A percentile compares a stretch with the other conserved stretches of the same genome.
Evolutionary conservation across 2,888 invertebrate species (phyloP).

Genomic region (Cheilosia soror): DNA sequence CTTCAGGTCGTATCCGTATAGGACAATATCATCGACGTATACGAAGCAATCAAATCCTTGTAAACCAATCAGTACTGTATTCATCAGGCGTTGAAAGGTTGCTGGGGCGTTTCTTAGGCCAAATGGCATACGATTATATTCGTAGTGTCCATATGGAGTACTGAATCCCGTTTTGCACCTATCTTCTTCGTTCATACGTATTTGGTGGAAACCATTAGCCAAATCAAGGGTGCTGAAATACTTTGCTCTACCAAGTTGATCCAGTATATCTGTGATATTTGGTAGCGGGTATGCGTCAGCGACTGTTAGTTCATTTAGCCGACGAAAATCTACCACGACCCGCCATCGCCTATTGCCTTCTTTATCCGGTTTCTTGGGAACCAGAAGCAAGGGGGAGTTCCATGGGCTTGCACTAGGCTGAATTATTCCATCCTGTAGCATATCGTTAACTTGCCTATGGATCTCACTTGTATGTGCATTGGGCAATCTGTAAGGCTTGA

Average conservation of each 20-base stretch:
- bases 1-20: slow-evolving; percentile 35
- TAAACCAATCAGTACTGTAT: slow-evolving; percentile 43
- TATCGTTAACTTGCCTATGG: slow-evolving; percentile 35
- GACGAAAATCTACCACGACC: slow-evolving; percentile 22
- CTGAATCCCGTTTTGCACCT: slow-evolving; percentile 38
- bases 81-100: slow-evolving; percentile 63
- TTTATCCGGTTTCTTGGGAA: slow-evolving; percentile 29
- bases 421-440: slow-evolving; percentile 25
- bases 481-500: slow-evolving; percentile 8
- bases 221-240: slow-evolving; percentile 32
- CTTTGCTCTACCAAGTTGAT: slow-evolving; percentile 22
- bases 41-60: slow-evolving; percentile 15
- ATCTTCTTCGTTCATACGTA: neutral
- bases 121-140: slow-evolving; percentile 50
- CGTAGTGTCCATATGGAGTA: slow-evolving; percentile 25
- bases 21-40: too few relatives aligned
- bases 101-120: slow-evolving; percentile 60
- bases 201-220: slow-evolving; percentile 22
- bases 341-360: slow-evolving; percentile 7
- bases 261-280: slow-evolving; percentile 14
- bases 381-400: slow-evolving; percentile 29
- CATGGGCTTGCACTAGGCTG: slow-evolving; percentile 25
- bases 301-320: slow-evolving; percentile 11
- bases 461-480: slow-evolving; percentile 22
- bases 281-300: slow-evolving; percentile 13